Evolutionary conservation across 2,113 vertebrate genomes (phyloP), one percentile per base, ranked within the genome.

Genomic region (Prinia subflava): DNA sequence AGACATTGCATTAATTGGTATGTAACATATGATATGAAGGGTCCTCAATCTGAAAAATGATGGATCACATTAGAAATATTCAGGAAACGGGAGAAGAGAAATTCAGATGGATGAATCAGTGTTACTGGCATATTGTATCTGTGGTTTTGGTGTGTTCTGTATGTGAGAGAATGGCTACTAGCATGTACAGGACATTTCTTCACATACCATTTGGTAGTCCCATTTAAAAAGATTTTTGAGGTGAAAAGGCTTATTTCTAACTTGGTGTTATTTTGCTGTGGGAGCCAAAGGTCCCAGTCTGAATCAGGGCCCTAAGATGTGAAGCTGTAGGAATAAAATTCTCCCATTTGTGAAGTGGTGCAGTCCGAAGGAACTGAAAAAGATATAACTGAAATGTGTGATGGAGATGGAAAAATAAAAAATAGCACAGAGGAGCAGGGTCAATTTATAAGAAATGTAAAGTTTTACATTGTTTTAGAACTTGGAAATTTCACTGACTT

Each of bases 381-480:
- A 75, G 5, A 30, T 3, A 4, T 39, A 64, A 55, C 7, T 63
- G 25, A 76, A 57, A 63, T 56, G 15, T 10, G 17, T 7, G 22
- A 50, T 9, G 7, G 17, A 56, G 13, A 64, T 2, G 10, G 13
- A 56, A 91, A 33, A 24, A 55, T 2, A 3, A 28, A 87, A 65
- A 60, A n/a, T 63, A 50, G 10, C 3, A 7, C 3, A 25, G 57
- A 73, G 13, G 2, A 1, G 1, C 7, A 67, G 10, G 9, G 6
- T n/a, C 13, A 67, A 17, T 37, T 33, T 79, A 19, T 14, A 28
- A 49, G 49, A 64, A 83, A 56, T 7, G 15, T 28, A 25, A 83
- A 50, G 19, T 35, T 83, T 50, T 70, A 12, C 30, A 33, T 56
- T 42, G 21, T 6, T 84, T 85, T 71, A 88, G 18, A 82, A 71